These are phyloP conservation scores for Anarrhichthys ocellatus DNA, from an alignment of 2,113 vertebrate genomes.

Conservation along the genomic window DNA sequence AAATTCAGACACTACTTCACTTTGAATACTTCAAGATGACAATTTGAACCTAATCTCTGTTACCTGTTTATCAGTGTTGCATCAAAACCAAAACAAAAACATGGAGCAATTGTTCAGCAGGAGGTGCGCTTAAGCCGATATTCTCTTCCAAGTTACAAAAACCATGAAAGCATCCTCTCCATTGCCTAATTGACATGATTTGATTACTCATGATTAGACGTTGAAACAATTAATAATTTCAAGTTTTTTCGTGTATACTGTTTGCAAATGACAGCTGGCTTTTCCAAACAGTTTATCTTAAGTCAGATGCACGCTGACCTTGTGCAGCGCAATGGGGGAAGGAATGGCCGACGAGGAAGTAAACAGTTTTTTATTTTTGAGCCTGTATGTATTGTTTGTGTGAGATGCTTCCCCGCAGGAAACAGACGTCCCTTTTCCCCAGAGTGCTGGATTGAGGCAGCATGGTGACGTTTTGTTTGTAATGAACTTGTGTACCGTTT, in stretches of 20 bases:
- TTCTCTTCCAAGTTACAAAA: conserved; percentile 31
- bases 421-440: conserved; percentile 13
- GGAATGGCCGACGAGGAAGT: conserved; percentile 6
- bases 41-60: conserved; percentile 43
- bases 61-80: conserved; percentile 54
- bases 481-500: conserved; percentile 26
- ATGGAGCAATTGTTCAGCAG: conserved; percentile 25
- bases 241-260: conserved; percentile 30
- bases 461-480: conserved; percentile 38
- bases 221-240: conserved; percentile 38
- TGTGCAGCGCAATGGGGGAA: conserved; percentile 16
- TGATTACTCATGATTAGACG: conserved; percentile 52
- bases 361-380: conserved; percentile 37
- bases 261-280: conserved; percentile 55
- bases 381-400: conserved; percentile 47
- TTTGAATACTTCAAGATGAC: conserved; percentile 69
- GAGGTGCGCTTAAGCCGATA: background rate
- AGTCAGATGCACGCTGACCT: conserved; percentile 31
- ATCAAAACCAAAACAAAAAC: conserved; percentile 41
- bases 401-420: conserved; percentile 17
- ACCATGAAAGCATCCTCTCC: conserved; percentile 41
- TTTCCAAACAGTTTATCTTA: conserved; percentile 64
- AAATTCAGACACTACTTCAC: conserved; percentile 56
- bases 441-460: background rate
- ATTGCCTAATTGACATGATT: conserved; percentile 33